phyloP scores from a whole-genome alignment of 1,140 invertebrate species.

The Notospermus geniculatus region DNA sequence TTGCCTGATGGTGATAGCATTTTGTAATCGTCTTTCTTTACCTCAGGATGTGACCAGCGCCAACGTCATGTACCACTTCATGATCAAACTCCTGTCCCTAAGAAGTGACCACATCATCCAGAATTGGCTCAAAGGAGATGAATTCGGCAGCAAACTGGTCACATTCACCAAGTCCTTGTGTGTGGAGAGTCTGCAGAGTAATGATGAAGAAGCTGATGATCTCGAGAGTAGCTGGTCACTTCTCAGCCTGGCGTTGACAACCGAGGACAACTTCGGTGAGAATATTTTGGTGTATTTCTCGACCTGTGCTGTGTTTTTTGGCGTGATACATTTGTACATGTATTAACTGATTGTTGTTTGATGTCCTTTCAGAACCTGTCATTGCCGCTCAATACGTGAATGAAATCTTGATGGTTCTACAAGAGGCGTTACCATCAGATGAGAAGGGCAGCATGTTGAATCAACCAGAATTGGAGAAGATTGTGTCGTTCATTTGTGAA shows the following conservation, averaged over 20 bases:
- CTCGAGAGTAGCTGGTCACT: conserved; percentile 1
- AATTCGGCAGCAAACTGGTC: conserved; percentile 30
- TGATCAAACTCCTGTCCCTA: conserved; percentile 27
- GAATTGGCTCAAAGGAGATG: conserved; percentile 31
- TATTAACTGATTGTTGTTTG: too few relatives aligned
- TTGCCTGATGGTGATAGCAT: too few relatives aligned
- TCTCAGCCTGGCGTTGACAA: conserved; percentile 1
- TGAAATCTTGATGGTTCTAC: conserved; percentile 27
- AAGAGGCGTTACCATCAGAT: conserved; percentile 21
- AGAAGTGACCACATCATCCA: conserved; percentile 16
- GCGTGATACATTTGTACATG: too few relatives aligned
- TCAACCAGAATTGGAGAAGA: conserved; percentile 23
- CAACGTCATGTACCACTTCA: conserved; percentile 23
- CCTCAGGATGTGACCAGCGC: conserved; percentile 26
- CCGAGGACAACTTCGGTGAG: conserved; percentile 4
- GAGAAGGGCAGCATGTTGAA: conserved; percentile 14
- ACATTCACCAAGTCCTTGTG: conserved; percentile 29
- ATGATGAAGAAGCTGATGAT: background rate
- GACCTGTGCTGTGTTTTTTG: too few relatives aligned
- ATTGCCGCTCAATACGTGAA: conserved; percentile 23
- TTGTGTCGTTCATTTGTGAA: conserved; percentile 42
- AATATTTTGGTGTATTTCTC: too few relatives aligned
- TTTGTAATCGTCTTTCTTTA: too few relatives aligned
- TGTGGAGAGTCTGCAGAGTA: conserved; percentile 19
- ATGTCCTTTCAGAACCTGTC: conserved; percentile 31